phyloP scores from a whole-genome alignment of 2,797 vertebrate species.

The Parauchenoglanis punctatus region DNA sequence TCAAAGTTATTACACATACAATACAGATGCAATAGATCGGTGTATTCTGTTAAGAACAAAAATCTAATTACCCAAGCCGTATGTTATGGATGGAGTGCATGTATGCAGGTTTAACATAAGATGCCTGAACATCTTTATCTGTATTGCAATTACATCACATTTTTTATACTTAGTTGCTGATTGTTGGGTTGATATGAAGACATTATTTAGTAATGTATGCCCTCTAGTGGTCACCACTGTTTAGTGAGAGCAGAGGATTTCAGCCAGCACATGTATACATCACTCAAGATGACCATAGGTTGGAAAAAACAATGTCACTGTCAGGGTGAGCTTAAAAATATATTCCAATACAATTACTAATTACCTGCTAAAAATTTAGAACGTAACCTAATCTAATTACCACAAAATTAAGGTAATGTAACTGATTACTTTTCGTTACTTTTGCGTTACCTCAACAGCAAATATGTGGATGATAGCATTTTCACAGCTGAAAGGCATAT shows the following conservation, averaged over 20 bases:
- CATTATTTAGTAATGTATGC: slow-evolving; percentile 1
- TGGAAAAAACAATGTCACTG: background rate
- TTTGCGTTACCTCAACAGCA: too few relatives aligned
- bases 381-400: too few relatives aligned
- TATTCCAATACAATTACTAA: too few relatives aligned
- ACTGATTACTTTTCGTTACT: too few relatives aligned
- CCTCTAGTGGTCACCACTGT: slow-evolving; percentile 1
- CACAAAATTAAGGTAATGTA: too few relatives aligned
- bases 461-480: too few relatives aligned
- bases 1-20: background rate
- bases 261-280: background rate
- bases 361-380: too few relatives aligned
- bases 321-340: too few relatives aligned
- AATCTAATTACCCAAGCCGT: background rate
- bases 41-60: background rate
- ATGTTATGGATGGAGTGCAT: background rate
- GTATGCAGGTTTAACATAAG: background rate
- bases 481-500: too few relatives aligned
- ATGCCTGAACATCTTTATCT: background rate
- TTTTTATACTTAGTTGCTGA: too few relatives aligned
- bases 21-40: background rate
- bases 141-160: background rate
- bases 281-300: too few relatives aligned
- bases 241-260: background rate
- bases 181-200: background rate